Percentiles rank a stretch among this genome's conserved stretches.
These are phyloP conservation scores for Ennomos erosarius DNA, from an alignment of 2,888 invertebrate species.

Conservation along the genomic window DNA sequence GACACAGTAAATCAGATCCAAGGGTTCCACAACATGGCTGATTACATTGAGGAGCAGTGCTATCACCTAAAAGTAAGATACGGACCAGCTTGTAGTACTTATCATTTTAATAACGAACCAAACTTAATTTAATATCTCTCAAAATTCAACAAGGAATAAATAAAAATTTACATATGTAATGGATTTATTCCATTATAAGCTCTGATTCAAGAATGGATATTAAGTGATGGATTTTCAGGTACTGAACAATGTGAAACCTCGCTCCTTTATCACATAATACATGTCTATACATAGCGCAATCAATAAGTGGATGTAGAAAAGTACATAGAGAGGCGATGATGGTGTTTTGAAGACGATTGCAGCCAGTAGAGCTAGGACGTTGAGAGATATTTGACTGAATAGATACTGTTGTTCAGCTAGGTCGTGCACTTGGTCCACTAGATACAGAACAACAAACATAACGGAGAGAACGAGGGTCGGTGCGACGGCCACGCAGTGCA, in stretches of 20 bases:
- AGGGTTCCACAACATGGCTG: constrained; percentile 71
- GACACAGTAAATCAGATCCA: constrained; percentile 66
- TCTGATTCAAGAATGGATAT: constrained; percentile 48
- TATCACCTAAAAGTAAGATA: constrained; percentile 79
- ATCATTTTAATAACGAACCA: constrained; percentile 19
- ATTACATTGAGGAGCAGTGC: constrained; percentile 76
- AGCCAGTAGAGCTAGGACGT: constrained; percentile 50
- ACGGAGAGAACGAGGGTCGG: constrained; percentile 72
- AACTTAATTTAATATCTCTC: neutral
- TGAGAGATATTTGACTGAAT: constrained; percentile 56
- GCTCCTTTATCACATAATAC: constrained; percentile 66
- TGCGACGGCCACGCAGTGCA: constrained; percentile 72
- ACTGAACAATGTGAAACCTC: constrained; percentile 56
- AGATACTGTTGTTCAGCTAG: constrained; percentile 74
- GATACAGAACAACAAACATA: constrained; percentile 72
- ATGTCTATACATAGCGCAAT: constrained; percentile 67
- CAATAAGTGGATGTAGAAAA: constrained; percentile 70
- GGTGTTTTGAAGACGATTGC: constrained; percentile 44
- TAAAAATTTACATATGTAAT: constrained; percentile 44
- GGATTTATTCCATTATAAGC: constrained; percentile 24
- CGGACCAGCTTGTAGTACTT: constrained; percentile 48
- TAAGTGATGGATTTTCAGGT: constrained; percentile 37
- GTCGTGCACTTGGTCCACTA: constrained; percentile 78
- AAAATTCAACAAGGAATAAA: neutral
- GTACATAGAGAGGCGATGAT: constrained; percentile 58